A percentile compares a stretch with the other conserved stretches of the same genome.
phyloP scores from a whole-genome alignment of 1,140 invertebrate genomes.

The Monochamus saltuarius region DNA sequence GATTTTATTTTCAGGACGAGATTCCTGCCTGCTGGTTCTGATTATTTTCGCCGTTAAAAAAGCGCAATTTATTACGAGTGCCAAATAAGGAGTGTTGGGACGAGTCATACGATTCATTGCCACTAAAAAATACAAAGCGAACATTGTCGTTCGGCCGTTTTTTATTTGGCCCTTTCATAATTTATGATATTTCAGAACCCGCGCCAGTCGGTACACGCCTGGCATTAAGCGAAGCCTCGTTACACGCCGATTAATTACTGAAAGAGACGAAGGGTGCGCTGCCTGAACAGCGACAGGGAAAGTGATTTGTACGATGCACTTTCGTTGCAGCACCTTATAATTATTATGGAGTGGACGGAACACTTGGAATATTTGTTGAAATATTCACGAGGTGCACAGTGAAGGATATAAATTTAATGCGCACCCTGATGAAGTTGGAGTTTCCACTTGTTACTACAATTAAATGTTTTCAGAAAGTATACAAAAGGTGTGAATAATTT shows the following conservation, averaged over 20 bases:
- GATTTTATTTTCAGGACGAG: slow-evolving; percentile 23
- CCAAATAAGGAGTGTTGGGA: slow-evolving; percentile 27
- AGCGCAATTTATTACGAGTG: slow-evolving; percentile 24
- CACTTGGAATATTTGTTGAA: too few relatives aligned
- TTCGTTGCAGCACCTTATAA: too few relatives aligned
- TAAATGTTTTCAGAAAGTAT: too few relatives aligned
- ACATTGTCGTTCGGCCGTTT: slow-evolving; percentile 19
- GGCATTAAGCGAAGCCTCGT: slow-evolving; percentile 2
- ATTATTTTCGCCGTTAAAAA: slow-evolving; percentile 29
- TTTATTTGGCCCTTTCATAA: slow-evolving; percentile 58
- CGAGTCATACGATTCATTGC: slow-evolving; percentile 29
- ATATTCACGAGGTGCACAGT: too few relatives aligned
- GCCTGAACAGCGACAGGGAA: too few relatives aligned
- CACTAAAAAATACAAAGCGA: slow-evolving; percentile 24
- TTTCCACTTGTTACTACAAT: too few relatives aligned
- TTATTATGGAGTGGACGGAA: too few relatives aligned
- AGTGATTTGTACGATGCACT: too few relatives aligned
- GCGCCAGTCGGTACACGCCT: slow-evolving; percentile 5
- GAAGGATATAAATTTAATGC: too few relatives aligned
- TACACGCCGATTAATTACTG: slow-evolving; percentile 18
- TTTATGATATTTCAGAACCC: slow-evolving; percentile 49
- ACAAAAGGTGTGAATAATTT: too few relatives aligned
- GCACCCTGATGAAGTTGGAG: too few relatives aligned
- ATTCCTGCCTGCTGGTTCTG: slow-evolving; percentile 27
- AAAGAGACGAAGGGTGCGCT: too few relatives aligned